Base-by-base conservation (phyloP, 2,888 invertebrate genomes). In the Oeneis ivallda region DNA sequence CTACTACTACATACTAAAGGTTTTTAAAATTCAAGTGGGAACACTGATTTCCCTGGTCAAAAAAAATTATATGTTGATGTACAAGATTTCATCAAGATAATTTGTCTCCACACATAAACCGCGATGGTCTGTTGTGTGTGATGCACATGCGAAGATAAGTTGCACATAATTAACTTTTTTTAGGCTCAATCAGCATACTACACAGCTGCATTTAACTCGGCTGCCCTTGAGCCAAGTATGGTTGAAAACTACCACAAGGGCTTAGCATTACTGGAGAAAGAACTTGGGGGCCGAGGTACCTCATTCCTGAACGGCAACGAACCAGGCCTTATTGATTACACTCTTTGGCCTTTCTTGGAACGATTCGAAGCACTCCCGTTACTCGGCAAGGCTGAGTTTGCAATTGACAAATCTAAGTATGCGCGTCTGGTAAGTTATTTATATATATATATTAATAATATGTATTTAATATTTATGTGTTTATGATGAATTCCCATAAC, bases 271-370 rank as follows among this genome's bases (percentile, higher is more conserved):
- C 93, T 95, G 61, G 95, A 97, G 78, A 92, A 90, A 59, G 96
- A 96, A 79, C 81, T 97, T 6, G 81, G 80, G 34, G 85, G 85
- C 19, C 93, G 96, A 58, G 93, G 93, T 26, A 94, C 94, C 0
- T 91, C 91, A 59, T 97, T 93, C 81, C 94, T 96, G 72, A 92
- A 94, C 67, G 96, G 96, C 15, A 86, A 88, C 61, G 93, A 93
- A 65, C 96, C 96, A 0, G 96, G 96, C 54, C 94, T 96, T 93
- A 86, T 96, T 61, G 97, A 97, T 81, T 95, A 95, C 73, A 96
- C 96, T 93, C 94, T 97, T 72, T 97, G 96, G 96, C 97, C 97
- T 1, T 97, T 96, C 95, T 93, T 96, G 76, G 97, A 97, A 81
- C 79, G 92, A 11, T 89, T 92, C 65, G 85, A 87, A 70, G 82